These are phyloP conservation scores for Chionomys nivalis DNA, from an alignment of 2,113 vertebrate genomes.

Conservation along the genomic window DNA sequence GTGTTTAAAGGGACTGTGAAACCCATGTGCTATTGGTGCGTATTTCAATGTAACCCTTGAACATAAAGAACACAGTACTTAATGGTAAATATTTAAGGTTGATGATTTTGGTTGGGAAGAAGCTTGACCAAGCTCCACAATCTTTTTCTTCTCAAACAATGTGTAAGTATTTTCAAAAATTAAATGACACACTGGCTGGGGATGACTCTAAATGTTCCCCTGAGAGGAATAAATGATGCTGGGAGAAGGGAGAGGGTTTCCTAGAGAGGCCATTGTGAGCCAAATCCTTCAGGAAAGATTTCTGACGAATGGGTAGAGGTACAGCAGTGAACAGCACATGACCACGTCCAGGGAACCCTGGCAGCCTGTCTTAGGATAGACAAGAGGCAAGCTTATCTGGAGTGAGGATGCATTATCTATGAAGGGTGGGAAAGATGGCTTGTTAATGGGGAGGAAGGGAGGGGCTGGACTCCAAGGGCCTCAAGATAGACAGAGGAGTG, in stretches of 20 bases:
- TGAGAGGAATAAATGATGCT: constrained; percentile 5
- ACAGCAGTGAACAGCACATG: not conserved
- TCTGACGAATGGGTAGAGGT: not conserved
- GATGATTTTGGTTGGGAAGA: constrained; percentile 12
- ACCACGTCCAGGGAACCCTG: not conserved
- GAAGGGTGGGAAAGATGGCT: constrained; percentile 1
- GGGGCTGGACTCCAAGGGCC: constrained; percentile 4
- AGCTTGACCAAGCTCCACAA: not conserved
- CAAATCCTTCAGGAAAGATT: constrained; percentile 20
- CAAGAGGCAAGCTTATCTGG: constrained; percentile 10
- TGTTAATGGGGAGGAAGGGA: constrained; percentile 33
- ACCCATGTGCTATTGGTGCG: not conserved
- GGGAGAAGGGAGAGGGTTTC: constrained; percentile 22
- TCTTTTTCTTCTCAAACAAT: not conserved
- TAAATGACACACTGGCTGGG: not conserved
- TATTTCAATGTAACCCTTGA: constrained; percentile 36
- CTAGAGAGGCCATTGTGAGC: constrained; percentile 11
- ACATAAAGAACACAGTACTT: not conserved
- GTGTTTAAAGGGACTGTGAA: constrained; percentile 28
- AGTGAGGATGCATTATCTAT: not conserved
- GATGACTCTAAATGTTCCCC: not conserved
- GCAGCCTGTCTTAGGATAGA: constrained; percentile 26
- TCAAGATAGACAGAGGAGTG: constrained; percentile 38
- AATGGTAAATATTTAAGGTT: not conserved
- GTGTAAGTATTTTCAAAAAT: not conserved